phyloP scores from a whole-genome alignment of 2,888 invertebrate genomes.

The Neoaliturus tenellus region DNA sequence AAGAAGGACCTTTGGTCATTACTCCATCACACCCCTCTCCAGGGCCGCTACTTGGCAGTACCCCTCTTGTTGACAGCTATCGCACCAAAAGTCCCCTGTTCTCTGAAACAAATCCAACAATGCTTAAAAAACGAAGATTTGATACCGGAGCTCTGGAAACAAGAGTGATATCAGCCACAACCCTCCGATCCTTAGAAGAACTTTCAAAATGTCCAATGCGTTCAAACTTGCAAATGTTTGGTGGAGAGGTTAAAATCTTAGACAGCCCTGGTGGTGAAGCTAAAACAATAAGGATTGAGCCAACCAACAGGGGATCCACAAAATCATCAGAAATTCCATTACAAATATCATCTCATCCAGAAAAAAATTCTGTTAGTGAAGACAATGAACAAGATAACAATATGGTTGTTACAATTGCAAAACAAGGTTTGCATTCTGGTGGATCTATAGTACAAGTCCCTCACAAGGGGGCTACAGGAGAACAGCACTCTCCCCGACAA shows the following conservation, averaged over 20 bases:
- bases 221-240: constrained; percentile 79
- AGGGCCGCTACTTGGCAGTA: constrained; percentile 88
- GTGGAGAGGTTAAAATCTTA: constrained; percentile 86
- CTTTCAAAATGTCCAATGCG: constrained; percentile 76
- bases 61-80: constrained; percentile 84
- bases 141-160: constrained; percentile 71
- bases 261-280: constrained; percentile 80
- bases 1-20: constrained; percentile 56
- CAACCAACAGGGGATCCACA: constrained; percentile 75
- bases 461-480: constrained; percentile 42
- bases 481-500: constrained; percentile 46
- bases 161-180: constrained; percentile 69
- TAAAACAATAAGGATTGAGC: constrained; percentile 82
- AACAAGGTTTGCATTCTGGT: constrained; percentile 89
- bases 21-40: constrained; percentile 84
- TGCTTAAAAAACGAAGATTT: constrained; percentile 73
- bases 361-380: constrained; percentile 72
- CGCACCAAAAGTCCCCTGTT: constrained; percentile 73
- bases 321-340: constrained; percentile 68
- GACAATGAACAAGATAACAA: constrained; percentile 74
- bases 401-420: constrained; percentile 79
- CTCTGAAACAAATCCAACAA: constrained; percentile 73
- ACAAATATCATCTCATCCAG: constrained; percentile 60
- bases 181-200: constrained; percentile 77
- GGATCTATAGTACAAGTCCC: constrained; percentile 79